A percentile compares a stretch with the other conserved stretches of the same genome.
Conservation (phyloP, 1,140 invertebrate genomes). For the Zeugodacus cucurbitae region DNA sequence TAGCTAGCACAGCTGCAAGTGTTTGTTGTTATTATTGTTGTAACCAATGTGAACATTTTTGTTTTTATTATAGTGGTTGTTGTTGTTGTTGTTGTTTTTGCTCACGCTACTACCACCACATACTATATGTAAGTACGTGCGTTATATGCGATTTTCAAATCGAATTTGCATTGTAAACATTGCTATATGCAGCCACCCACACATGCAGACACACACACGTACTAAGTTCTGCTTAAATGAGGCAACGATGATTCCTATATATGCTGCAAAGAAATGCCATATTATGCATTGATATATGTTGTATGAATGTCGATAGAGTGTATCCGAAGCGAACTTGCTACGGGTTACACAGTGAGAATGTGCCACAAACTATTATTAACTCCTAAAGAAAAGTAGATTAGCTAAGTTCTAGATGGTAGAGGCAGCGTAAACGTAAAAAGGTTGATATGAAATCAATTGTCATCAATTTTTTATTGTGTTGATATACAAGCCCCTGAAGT, state of each 20-base stretch:
- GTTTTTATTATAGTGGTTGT: no score
- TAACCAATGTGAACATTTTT: neutral
- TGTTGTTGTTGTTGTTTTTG: neutral
- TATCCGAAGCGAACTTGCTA: neutral
- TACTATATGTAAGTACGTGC: neutral
- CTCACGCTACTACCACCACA: neutral
- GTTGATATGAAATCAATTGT: no score
- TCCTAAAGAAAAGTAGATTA: no score
- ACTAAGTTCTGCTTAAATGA: neutral
- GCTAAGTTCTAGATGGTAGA: no score
- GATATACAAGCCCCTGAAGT: no score
- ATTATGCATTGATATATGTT: neutral
- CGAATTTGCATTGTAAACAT: constrained; percentile 34
- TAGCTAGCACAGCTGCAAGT: neutral
- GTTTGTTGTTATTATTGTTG: neutral
- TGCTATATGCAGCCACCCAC: neutral
- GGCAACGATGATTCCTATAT: no score
- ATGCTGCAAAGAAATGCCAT: neutral
- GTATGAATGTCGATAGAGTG: neutral
- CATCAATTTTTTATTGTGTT: no score
- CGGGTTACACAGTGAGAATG: neutral
- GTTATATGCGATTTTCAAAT: constrained; percentile 27
- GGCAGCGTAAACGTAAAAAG: no score
- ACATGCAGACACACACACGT: neutral
- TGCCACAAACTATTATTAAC: no score